A percentile compares a stretch with the other conserved stretches of the same genome.
Conservation (phyloP, 2,797 vertebrate species). For the Netta rufina region DNA sequence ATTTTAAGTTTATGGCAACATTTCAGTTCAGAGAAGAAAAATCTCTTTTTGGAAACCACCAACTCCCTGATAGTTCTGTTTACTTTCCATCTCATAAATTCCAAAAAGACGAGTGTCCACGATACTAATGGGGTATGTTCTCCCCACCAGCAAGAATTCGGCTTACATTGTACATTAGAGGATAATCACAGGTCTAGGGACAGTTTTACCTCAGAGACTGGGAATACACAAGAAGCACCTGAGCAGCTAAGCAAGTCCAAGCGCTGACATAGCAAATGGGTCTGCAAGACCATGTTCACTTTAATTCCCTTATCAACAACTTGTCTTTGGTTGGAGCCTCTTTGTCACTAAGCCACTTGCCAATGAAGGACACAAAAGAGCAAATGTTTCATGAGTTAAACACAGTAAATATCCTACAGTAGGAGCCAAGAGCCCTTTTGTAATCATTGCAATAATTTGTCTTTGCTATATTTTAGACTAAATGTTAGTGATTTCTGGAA, state of each 20-base stretch:
- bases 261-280: background rate
- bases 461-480: background rate
- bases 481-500: background rate
- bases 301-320: slow-evolving; percentile 25
- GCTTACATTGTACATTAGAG: slow-evolving; percentile 20
- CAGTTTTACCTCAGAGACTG: slow-evolving; percentile 15
- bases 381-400: background rate
- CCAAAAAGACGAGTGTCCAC: slow-evolving; percentile 9
- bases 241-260: background rate
- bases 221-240: background rate
- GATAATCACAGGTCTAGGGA: background rate
- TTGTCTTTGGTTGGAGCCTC: slow-evolving; percentile 3
- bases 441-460: background rate
- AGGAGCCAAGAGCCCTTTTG: background rate
- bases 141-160: slow-evolving; percentile 25
- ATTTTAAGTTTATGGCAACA: slow-evolving; percentile 22
- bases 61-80: slow-evolving; percentile 38
- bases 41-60: slow-evolving; percentile 48
- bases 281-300: background rate
- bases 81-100: slow-evolving; percentile 39
- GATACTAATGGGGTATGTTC: slow-evolving; percentile 25
- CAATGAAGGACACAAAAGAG: slow-evolving; percentile 25
- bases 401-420: background rate
- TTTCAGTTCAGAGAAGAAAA: slow-evolving; percentile 38
- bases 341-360: background rate